A percentile compares a stretch with the other conserved stretches of the same genome.
Conservation (phyloP, 2,113 vertebrate genomes). For the Ursus arctos region DNA sequence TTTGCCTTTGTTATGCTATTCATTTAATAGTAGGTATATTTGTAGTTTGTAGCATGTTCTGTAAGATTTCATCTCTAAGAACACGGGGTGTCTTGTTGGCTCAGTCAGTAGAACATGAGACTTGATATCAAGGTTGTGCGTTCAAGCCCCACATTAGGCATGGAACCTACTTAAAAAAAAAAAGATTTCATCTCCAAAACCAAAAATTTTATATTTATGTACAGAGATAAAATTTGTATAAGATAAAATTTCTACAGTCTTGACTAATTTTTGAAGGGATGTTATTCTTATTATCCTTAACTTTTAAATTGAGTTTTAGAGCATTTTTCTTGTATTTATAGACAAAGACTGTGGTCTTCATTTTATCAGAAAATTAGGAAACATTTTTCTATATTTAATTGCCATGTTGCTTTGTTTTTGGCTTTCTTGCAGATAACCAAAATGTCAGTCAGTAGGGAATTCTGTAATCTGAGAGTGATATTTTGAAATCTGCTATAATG, state of each 20-base stretch:
- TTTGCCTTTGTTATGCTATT: constrained; percentile 35
- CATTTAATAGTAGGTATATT: neutral
- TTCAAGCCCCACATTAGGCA: constrained; percentile 97
- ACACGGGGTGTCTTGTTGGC: constrained; percentile 65
- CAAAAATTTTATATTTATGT: neutral
- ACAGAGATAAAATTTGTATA: neutral
- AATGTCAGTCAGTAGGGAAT: neutral
- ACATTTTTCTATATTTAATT: constrained; percentile 34
- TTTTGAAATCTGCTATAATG: constrained; percentile 29
- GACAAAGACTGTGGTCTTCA: neutral
- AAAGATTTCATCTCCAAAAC: neutral
- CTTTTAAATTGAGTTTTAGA: constrained; percentile 26
- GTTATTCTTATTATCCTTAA: constrained; percentile 6
- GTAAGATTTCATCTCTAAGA: neutral
- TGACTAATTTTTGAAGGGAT: neutral
- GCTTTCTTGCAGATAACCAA: neutral
- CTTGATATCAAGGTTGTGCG: constrained; percentile 95
- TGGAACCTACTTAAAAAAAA: neutral
- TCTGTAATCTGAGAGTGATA: neutral
- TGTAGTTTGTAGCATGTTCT: constrained; percentile 24
- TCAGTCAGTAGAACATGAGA: constrained; percentile 97
- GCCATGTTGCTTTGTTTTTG: constrained; percentile 8
- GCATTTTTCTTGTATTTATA: neutral
- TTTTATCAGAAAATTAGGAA: constrained; percentile 41
- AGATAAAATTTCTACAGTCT: neutral